Conservation (phyloP, 2,888 invertebrate genomes). For the Siphonodentalium dalli region DNA sequence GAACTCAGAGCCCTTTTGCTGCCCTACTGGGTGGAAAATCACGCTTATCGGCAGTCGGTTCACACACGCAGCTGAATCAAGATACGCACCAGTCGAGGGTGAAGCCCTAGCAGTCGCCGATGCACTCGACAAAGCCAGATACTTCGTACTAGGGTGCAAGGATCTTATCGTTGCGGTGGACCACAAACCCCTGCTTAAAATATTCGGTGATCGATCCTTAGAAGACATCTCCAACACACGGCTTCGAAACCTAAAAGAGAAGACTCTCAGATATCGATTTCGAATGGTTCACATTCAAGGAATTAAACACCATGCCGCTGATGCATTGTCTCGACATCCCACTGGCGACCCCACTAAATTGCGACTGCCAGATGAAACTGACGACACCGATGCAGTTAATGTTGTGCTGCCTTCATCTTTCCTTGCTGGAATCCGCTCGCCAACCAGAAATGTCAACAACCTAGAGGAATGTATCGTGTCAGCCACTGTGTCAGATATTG, state of each 20-base stretch:
- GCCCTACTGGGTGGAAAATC: slow-evolving; percentile 25
- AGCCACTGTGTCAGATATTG: too few relatives aligned
- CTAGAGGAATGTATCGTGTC: too few relatives aligned
- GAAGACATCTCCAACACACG: slow-evolving; percentile 18
- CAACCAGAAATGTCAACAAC: too few relatives aligned
- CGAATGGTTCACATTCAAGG: slow-evolving; percentile 21
- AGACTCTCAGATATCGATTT: slow-evolving; percentile 20
- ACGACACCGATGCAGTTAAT: neutral
- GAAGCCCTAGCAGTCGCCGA: neutral
- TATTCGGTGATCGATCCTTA: slow-evolving; percentile 18
- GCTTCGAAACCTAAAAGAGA: slow-evolving; percentile 20
- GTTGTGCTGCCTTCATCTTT: neutral
- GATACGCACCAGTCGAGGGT: too few relatives aligned
- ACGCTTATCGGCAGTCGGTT: slow-evolving; percentile 28
- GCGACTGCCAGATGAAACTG: slow-evolving; percentile 19
- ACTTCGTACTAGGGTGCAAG: slow-evolving; percentile 21
- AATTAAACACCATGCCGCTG: slow-evolving; percentile 21
- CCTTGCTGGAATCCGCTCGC: too few relatives aligned
- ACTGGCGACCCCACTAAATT: slow-evolving; percentile 16
- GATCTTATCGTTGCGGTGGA: slow-evolving; percentile 19
- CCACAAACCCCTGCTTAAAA: slow-evolving; percentile 20
- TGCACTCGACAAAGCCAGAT: slow-evolving; percentile 23
- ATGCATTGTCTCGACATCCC: slow-evolving; percentile 30
- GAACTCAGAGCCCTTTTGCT: slow-evolving; percentile 18
- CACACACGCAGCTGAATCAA: too few relatives aligned